A percentile compares a stretch with the other conserved stretches of the same genome.
phyloP scores from a whole-genome alignment of 2,113 vertebrate genomes.

The Tenebrosternarchus preto region DNA sequence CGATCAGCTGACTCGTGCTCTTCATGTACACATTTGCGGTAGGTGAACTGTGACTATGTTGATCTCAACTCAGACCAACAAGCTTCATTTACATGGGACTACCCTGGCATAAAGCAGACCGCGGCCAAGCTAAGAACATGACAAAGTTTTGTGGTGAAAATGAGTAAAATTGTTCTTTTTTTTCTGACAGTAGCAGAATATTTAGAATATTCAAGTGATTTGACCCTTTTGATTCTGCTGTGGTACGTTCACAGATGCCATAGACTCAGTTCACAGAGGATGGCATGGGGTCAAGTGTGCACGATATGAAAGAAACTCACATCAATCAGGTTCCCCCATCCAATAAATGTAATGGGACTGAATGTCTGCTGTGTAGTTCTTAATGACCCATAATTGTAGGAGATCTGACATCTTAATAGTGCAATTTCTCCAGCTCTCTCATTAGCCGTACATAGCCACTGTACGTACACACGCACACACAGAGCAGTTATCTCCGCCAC shows the following conservation, averaged over 20 bases:
- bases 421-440: slow-evolving; percentile 64
- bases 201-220: too few species aligned
- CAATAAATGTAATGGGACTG: slow-evolving; percentile 79
- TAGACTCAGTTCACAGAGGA: slow-evolving; percentile 27
- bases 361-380: slow-evolving; percentile 68
- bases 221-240: not conserved
- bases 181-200: not conserved
- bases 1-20: not conserved
- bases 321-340: slow-evolving; percentile 66
- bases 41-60: not conserved
- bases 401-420: slow-evolving; percentile 78
- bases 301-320: slow-evolving; percentile 42
- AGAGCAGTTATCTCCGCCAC: slow-evolving; percentile 66
- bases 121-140: not conserved
- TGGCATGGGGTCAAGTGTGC: slow-evolving; percentile 56
- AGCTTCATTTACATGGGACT: slow-evolving; percentile 7
- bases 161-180: not conserved
- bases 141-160: not conserved
- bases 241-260: too few species aligned
- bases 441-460: slow-evolving; percentile 69
- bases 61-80: not conserved
- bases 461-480: slow-evolving; percentile 46
- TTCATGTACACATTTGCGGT: not conserved
- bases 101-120: not conserved
- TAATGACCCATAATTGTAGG: slow-evolving; percentile 73